A percentile compares a stretch with the other conserved stretches of the same genome.
Evolutionary conservation across 2,113 vertebrate species (phyloP).

Genomic region (Trogon melanurus): DNA sequence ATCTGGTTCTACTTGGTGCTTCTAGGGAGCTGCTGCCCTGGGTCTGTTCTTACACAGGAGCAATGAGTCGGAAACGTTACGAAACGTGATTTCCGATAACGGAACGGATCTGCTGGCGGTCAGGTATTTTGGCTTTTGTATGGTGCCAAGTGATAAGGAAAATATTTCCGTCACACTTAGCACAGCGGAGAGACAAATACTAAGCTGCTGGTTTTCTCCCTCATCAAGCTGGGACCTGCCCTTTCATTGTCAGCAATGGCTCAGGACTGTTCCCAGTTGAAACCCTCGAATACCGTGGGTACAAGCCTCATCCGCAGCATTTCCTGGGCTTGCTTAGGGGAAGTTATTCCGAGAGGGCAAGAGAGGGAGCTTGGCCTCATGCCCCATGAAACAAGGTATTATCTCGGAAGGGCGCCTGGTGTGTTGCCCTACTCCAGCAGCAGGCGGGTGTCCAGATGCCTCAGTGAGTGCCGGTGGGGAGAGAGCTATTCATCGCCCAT

Average conservation of each 20-base stretch:
- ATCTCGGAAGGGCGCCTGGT: background rate
- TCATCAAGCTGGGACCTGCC: background rate
- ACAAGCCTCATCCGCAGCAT: background rate
- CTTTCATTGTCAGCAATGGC: background rate
- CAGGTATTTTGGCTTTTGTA: background rate
- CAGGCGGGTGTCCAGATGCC: background rate
- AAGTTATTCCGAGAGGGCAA: background rate
- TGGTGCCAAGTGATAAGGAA: background rate
- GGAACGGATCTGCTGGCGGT: background rate
- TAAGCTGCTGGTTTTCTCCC: background rate
- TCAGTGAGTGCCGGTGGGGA: background rate
- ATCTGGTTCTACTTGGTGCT: background rate
- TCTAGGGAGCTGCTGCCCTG: background rate
- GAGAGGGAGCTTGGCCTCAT: background rate
- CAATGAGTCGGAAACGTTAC: background rate
- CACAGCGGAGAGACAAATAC: background rate
- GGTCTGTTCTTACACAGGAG: background rate
- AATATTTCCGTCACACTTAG: constrained; percentile 30
- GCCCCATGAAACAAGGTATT: background rate
- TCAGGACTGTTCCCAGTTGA: background rate
- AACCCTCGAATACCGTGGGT: too few species aligned
- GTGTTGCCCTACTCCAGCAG: background rate
- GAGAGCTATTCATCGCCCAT: background rate
- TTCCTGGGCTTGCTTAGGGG: background rate
- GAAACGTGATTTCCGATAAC: background rate